These are phyloP conservation scores for Anas platyrhynchos DNA, from an alignment of 2,113 vertebrate genomes.

Conservation along the genomic window DNA sequence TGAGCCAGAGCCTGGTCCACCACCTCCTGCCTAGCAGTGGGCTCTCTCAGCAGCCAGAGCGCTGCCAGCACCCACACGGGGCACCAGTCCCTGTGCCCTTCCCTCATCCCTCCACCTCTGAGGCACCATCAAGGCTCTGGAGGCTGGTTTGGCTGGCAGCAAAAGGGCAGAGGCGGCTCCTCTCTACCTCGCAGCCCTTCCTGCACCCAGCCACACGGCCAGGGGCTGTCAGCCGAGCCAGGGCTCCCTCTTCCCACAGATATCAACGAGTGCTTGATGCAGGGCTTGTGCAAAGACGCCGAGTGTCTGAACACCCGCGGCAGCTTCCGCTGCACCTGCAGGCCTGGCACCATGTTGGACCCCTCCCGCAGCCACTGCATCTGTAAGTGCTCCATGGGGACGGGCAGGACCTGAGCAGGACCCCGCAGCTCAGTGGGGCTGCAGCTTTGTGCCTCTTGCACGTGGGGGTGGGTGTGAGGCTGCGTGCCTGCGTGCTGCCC, in stretches of 20 bases:
- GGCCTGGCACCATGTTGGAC: constrained; percentile 89
- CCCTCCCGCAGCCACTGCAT: constrained; percentile 92
- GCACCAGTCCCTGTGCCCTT: not conserved
- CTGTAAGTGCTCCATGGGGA: constrained; percentile 83
- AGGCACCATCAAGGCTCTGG: not conserved
- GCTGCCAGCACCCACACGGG: not conserved
- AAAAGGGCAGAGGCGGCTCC: not conserved
- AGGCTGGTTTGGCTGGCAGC: not conserved
- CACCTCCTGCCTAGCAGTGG: not conserved
- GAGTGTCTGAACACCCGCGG: constrained; percentile 94
- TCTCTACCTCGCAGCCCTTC: not conserved
- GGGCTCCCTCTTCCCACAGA: constrained; percentile 77
- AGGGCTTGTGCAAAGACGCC: constrained; percentile 89
- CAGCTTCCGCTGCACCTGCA: constrained; percentile 93
- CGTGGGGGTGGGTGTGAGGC: not conserved
- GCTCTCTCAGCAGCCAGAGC: not conserved
- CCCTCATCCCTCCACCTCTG: not conserved
- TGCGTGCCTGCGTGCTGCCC: not conserved
- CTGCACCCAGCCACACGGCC: not conserved
- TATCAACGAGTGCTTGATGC: constrained; percentile 90
- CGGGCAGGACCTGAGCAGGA: not conserved
- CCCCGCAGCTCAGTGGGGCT: not conserved
- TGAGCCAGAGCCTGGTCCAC: not conserved
- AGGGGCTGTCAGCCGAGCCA: not conserved
- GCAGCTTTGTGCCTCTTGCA: not conserved